Evolutionary conservation across 2,113 vertebrate genomes (phyloP).

Genomic region (Ceuthmochares aereus): DNA sequence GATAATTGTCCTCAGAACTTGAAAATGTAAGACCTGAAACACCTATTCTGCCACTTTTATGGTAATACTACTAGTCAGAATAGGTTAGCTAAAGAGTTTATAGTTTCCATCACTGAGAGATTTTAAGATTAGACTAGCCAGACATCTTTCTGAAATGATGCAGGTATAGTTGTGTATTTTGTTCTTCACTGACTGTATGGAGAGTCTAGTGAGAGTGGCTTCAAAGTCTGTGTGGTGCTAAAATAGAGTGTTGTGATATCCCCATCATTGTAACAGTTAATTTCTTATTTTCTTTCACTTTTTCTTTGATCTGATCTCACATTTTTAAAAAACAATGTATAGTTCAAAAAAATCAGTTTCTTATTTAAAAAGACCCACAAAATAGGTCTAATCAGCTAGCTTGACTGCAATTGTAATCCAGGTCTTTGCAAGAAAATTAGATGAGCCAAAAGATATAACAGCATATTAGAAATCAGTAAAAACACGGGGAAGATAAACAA

Average conservation of each 20-base stretch:
- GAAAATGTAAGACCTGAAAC: background rate
- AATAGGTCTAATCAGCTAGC: background rate
- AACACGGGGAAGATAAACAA: background rate
- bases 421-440: background rate
- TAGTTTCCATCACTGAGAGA: background rate
- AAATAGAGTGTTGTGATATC: background rate
- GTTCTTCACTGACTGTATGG: background rate
- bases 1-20: background rate
- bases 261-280: rapidly evolving
- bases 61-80: background rate
- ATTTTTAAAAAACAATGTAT: rapidly evolving
- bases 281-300: background rate
- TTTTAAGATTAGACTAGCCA: background rate
- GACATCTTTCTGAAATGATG: background rate
- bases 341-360: background rate
- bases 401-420: background rate
- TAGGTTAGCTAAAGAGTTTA: background rate
- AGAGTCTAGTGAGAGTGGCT: background rate
- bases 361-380: background rate
- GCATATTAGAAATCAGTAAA: background rate
- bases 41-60: background rate
- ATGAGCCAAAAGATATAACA: background rate
- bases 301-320: background rate
- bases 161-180: background rate
- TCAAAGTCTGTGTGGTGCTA: background rate